phyloP scores from a whole-genome alignment of 1,140 invertebrate species.

The Bombus fervidus region DNA sequence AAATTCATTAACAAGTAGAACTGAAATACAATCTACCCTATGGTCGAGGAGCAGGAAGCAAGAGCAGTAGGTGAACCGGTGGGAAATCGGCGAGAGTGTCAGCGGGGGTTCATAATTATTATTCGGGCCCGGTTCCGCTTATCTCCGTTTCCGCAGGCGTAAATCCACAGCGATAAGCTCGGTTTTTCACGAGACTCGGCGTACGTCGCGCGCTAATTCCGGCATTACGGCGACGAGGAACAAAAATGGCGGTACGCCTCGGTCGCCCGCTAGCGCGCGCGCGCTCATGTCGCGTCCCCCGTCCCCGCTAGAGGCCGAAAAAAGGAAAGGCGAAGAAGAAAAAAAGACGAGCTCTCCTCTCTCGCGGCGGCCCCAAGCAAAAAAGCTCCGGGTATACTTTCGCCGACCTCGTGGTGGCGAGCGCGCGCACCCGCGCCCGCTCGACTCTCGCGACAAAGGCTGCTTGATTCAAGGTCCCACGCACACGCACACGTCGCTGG shows the following conservation, averaged over 20 bases:
- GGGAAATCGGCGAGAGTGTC: slow-evolving; percentile 20
- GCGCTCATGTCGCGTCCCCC: not conserved
- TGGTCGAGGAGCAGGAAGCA: not conserved
- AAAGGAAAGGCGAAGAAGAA: slow-evolving; percentile 42
- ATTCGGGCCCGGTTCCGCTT: slow-evolving; percentile 38
- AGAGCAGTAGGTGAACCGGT: not conserved
- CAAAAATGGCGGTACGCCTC: slow-evolving; percentile 73
- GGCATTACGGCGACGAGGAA: slow-evolving; percentile 63
- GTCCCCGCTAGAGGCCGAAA: slow-evolving; percentile 50
- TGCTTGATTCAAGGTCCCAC: slow-evolving; percentile 82
- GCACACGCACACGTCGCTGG: slow-evolving; percentile 61
- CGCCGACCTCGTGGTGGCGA: slow-evolving; percentile 80
- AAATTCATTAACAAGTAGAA: not conserved
- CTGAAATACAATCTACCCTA: not conserved
- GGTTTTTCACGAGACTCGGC: slow-evolving; percentile 28
- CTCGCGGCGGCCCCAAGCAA: slow-evolving; percentile 74
- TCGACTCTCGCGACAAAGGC: slow-evolving; percentile 81
- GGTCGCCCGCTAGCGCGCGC: not conserved
- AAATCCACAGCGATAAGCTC: slow-evolving; percentile 61
- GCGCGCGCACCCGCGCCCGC: slow-evolving; percentile 67
- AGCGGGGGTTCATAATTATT: slow-evolving; percentile 22
- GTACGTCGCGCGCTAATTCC: slow-evolving; percentile 73
- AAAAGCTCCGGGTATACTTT: slow-evolving; percentile 83
- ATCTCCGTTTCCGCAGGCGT: slow-evolving; percentile 54
- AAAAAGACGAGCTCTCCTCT: slow-evolving; percentile 64